A percentile compares a stretch with the other conserved stretches of the same genome.
phyloP scores from a whole-genome alignment of 2,113 vertebrate genomes.

The Myotis lucifugus region DNA sequence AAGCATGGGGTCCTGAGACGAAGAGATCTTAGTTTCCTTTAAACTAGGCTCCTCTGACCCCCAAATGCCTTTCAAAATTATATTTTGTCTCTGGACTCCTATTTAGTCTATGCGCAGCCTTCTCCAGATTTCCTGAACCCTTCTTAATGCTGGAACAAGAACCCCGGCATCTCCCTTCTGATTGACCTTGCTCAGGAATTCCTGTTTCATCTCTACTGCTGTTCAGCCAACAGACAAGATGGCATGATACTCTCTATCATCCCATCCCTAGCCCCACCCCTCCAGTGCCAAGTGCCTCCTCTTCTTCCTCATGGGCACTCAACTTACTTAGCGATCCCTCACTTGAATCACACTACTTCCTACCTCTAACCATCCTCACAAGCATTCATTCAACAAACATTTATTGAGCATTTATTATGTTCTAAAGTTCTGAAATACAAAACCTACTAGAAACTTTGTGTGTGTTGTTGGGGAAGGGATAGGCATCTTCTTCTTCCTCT shows the following conservation, averaged over 20 bases:
- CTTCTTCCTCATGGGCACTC: neutral
- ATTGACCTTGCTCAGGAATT: neutral
- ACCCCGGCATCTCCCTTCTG: neutral
- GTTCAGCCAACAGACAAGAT: neutral
- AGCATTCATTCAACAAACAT: neutral
- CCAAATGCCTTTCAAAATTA: no score
- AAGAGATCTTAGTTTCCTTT: no score
- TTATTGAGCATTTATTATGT: neutral
- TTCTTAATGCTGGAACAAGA: no score
- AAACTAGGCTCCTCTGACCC: no score
- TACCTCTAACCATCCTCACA: neutral
- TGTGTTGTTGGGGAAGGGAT: neutral
- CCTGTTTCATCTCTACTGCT: neutral
- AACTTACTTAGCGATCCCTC: neutral
- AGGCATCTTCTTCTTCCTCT: no score
- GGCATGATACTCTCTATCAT: neutral
- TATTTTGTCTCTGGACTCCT: no score
- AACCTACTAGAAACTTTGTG: neutral
- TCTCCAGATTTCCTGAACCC: no score
- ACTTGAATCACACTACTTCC: neutral
- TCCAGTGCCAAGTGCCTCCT: no score
- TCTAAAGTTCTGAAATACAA: neutral
- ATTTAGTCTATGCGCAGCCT: no score
- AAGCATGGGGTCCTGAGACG: no score
- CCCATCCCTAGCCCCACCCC: neutral